Evolutionary conservation across 2,797 vertebrate genomes (phyloP), one percentile per base, ranked within the genome.

Genomic region (Leuciscus waleckii): DNA sequence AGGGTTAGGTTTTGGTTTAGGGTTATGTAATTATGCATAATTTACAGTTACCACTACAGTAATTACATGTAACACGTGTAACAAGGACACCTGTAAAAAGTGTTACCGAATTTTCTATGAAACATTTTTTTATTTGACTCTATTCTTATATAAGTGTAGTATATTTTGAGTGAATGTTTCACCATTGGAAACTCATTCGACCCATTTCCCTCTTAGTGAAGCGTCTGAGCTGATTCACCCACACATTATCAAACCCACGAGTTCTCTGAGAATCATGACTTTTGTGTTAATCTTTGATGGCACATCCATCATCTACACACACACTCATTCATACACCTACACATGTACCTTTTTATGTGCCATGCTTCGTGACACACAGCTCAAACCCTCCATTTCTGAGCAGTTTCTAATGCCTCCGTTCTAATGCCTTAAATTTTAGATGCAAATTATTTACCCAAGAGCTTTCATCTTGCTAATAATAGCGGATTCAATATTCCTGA

Each of bases 311-410:
- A 79, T 79, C 39, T 67, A 49, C 61, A 79, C 49, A 63, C 56
- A 37, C 74, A 69, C 63, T 69, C 46, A 84, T 84, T 69, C 46
- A 58, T 39, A 84, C 82, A 78, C 63, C 82, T 69, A 84, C 82
- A 26, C 71, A 58, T 56, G 35, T 41, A 84, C 37, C 74, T 68
- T 67, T 79, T 67, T 77, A 21, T 76, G 43, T 83, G 73, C 51
- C n/a, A 26, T 81, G 79, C 21, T 54, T 83, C 71, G 19, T 83
- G 70, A 65, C 39, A 74, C 32, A 81, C 68, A 43, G 35, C 69
- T 74, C 58, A 51, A 46, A 65, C 32, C 6, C 46, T 65, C 13
- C 8, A 51, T 63, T 37, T 65, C 29, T 74, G 26, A 74, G 26
- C 69, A 16, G 16, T 21, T 67, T 83, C 41, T 10, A 83, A 67